Evolutionary conservation across 2,113 vertebrate genomes (phyloP), one percentile per base, ranked within the genome.

Genomic region (Gambusia holbrooki): DNA sequence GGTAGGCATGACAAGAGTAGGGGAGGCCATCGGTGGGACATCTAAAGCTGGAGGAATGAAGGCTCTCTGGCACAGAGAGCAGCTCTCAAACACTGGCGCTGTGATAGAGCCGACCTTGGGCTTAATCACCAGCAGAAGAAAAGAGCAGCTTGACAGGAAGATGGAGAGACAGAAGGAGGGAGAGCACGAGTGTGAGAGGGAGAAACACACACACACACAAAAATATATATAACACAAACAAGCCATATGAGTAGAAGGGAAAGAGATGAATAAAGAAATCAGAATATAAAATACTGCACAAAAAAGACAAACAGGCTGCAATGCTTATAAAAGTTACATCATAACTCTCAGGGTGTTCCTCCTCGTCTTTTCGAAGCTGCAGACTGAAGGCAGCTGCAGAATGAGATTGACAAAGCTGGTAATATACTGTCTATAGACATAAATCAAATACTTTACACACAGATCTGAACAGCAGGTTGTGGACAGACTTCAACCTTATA

Each of bases 121-220:
- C 82, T 90, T 92, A 91, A 92, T 92, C 87, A 90, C 89, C 88
- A 90, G 74, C 92, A 92, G 89, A 92, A 90, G 89, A 90, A 88
- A 86, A 76, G 88, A 86, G 88, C 83, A 69, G 78, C 79, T 86
- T 87, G 90, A 92, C 86, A 88, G 82, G 76, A 86, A 89, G 89
- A 91, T 84, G 77, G 88, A 92, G 82, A 86, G 89, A 90, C 73
- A 68, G 62, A 78, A 82, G 66, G 70, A 12, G 73, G 27, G 67
- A 54, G 77, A 61, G 17, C 60, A 58, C 29, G 28, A 51, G 27
- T 60, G 74, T 77, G 62, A 30, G 64, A 5, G 12, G 33, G 14
- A 6, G 54, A 69, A 17, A 69, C 28, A 76, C 4, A 64, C 1
- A 37, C 1, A 11, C 37, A 42, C 40, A 42, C 14, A 48, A 19